These are phyloP conservation scores for Pristis pectinata DNA, from an alignment of 2,797 vertebrate species.

Conservation along the genomic window DNA sequence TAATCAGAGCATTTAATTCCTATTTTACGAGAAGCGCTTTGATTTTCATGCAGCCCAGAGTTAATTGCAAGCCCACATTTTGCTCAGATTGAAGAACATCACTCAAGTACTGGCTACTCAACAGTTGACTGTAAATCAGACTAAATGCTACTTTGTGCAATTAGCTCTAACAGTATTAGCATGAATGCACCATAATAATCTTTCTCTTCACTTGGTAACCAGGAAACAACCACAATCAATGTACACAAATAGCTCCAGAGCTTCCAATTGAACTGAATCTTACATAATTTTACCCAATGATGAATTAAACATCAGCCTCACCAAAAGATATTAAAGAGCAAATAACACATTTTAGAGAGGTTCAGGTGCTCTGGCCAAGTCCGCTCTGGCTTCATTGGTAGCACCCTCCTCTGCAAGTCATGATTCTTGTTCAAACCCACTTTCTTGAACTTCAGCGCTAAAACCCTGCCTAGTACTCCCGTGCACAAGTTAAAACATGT, in stretches of 20 bases:
- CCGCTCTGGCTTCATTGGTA: too few relatives aligned
- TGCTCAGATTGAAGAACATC: too few relatives aligned
- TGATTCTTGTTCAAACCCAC: too few relatives aligned
- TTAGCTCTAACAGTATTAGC: neutral
- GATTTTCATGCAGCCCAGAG: neutral
- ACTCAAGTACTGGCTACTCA: neutral
- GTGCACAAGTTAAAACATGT: too few relatives aligned
- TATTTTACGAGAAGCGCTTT: neutral
- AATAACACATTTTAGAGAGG: neutral
- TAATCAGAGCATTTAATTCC: neutral
- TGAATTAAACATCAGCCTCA: neutral
- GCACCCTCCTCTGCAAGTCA: too few relatives aligned
- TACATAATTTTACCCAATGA: too few relatives aligned
- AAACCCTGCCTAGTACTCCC: too few relatives aligned
- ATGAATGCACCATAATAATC: neutral
- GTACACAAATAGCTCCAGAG: neutral
- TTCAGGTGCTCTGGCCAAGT: neutral
- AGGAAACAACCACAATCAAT: neutral
- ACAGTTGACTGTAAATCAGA: neutral
- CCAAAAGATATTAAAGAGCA: neutral
- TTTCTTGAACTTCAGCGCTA: too few relatives aligned
- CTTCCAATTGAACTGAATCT: neutral
- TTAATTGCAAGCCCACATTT: neutral
- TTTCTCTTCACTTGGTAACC: neutral
- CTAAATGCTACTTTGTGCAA: neutral